phyloP scores from a whole-genome alignment of 2,113 vertebrate species.

The Corythornis madagascariensis region DNA sequence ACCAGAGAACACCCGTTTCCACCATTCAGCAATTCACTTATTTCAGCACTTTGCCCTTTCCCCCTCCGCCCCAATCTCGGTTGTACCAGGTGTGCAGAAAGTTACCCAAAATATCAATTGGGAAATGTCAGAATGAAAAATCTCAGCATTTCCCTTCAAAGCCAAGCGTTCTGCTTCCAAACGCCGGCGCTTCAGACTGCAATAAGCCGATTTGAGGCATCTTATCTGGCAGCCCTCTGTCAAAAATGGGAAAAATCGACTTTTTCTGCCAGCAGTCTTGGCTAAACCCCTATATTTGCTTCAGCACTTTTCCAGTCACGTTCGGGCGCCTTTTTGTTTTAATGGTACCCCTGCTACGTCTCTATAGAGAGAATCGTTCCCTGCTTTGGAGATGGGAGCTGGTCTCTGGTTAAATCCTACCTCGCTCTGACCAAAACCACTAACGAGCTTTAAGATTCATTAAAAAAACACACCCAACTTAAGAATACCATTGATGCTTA shows the following conservation, averaged over 20 bases:
- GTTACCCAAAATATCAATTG: constrained; percentile 33
- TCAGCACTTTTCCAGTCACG: not conserved
- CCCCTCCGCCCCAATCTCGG: not conserved
- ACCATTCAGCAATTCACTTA: not conserved
- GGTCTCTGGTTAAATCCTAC: not conserved
- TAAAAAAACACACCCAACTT: not conserved
- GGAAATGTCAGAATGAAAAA: constrained; percentile 59
- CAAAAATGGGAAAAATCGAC: constrained; percentile 43
- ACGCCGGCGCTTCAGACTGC: constrained; percentile 28
- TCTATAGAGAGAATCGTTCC: not conserved
- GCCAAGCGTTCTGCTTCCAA: not conserved
- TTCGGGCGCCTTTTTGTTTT: constrained; percentile 34
- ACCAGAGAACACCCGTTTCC: not conserved
- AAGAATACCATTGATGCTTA: not conserved
- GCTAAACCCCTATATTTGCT: not conserved
- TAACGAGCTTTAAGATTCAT: not conserved
- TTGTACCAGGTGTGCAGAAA: constrained; percentile 54
- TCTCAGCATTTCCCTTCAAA: constrained; percentile 66
- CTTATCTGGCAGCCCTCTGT: constrained; percentile 54
- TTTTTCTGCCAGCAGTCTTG: constrained; percentile 7
- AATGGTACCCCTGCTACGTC: not conserved
- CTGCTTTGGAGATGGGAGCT: not conserved
- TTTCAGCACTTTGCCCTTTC: not conserved
- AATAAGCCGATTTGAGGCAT: constrained; percentile 56
- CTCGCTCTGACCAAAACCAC: not conserved